Percentiles rank a stretch among this genome's conserved stretches.
These are phyloP conservation scores for Timema cristinae DNA, from an alignment of 2,888 invertebrate genomes.

Conservation along the genomic window DNA sequence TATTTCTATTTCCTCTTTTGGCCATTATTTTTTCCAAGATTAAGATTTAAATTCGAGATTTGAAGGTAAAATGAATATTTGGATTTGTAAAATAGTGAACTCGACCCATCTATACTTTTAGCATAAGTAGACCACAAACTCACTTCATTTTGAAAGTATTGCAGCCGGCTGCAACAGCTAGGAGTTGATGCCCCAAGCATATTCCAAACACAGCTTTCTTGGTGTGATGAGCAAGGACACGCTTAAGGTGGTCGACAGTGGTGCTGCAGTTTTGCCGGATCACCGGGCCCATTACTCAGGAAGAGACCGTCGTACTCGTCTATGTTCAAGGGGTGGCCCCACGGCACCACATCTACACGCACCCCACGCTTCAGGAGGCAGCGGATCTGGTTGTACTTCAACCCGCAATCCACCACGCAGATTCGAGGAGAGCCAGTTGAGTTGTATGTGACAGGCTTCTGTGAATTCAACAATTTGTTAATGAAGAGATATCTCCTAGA, in stretches of 20 bases:
- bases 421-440: slow-evolving; percentile 69
- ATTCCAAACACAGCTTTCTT: slow-evolving; percentile 94
- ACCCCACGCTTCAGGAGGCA: slow-evolving; percentile 84
- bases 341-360: slow-evolving; percentile 86
- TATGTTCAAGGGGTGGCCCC: slow-evolving; percentile 68
- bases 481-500: background rate
- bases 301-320: slow-evolving; percentile 89
- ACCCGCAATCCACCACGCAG: slow-evolving; percentile 89
- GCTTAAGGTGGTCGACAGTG: slow-evolving; percentile 69
- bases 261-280: slow-evolving; percentile 77
- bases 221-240: slow-evolving; percentile 49
- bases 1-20: no score
- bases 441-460: slow-evolving; percentile 67
- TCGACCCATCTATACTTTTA: no score
- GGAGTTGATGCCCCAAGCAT: slow-evolving; percentile 94
- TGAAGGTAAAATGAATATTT: no score
- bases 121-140: slow-evolving; percentile 35
- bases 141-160: slow-evolving; percentile 93
- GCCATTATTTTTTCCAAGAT: no score
- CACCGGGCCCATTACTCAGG: slow-evolving; percentile 96
- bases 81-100: no score
- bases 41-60: no score
- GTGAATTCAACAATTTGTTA: slow-evolving; percentile 36
- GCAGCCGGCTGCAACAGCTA: slow-evolving; percentile 89
- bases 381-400: slow-evolving; percentile 94